Percentiles rank a stretch among this genome's conserved stretches.
Evolutionary conservation across 64 coral and sea anemone species (phyloP).

Genomic region (Porites lutea): DNA sequence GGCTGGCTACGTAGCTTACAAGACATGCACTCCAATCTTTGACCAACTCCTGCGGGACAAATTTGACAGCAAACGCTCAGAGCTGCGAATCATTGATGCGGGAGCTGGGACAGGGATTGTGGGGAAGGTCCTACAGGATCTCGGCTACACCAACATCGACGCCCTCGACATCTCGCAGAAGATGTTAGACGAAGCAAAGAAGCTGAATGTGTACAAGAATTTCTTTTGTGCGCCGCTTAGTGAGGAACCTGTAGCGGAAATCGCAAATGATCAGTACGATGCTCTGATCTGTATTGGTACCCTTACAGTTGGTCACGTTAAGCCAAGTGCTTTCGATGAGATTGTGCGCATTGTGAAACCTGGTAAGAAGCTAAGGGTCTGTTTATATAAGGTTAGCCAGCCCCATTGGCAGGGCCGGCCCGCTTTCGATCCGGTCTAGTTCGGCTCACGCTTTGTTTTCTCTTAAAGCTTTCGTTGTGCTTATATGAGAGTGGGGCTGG

Average conservation of each 20-base stretch:
- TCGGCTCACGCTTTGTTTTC: no score
- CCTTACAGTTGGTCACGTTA: slow-evolving; percentile 55
- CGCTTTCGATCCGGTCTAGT: no score
- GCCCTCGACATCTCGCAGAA: slow-evolving; percentile 56
- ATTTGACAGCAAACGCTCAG: neutral
- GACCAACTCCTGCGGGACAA: neutral
- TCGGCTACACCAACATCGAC: slow-evolving; percentile 62
- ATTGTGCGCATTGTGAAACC: slow-evolving; percentile 53
- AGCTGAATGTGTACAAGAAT: slow-evolving; percentile 73
- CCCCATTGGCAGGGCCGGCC: neutral
- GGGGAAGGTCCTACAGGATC: slow-evolving; percentile 18
- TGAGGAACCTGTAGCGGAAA: slow-evolving; percentile 20
- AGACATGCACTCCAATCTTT: slow-evolving; percentile 21
- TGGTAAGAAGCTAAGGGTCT: slow-evolving; percentile 22
- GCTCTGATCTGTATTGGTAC: slow-evolving; percentile 51
- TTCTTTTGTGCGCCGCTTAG: slow-evolving; percentile 43
- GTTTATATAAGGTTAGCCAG: no score
- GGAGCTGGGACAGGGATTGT: slow-evolving; percentile 74
- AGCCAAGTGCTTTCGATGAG: slow-evolving; percentile 53
- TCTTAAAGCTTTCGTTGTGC: no score
- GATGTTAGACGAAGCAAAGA: slow-evolving; percentile 68
- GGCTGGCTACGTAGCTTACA: slow-evolving; percentile 40
- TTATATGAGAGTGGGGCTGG: no score
- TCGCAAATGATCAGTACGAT: slow-evolving; percentile 57
- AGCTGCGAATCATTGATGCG: slow-evolving; percentile 42